Percentiles rank a stretch among this genome's conserved stretches.
Evolutionary conservation across 2,113 vertebrate species (phyloP).

Genomic region (Apistogramma diplotaenia): DNA sequence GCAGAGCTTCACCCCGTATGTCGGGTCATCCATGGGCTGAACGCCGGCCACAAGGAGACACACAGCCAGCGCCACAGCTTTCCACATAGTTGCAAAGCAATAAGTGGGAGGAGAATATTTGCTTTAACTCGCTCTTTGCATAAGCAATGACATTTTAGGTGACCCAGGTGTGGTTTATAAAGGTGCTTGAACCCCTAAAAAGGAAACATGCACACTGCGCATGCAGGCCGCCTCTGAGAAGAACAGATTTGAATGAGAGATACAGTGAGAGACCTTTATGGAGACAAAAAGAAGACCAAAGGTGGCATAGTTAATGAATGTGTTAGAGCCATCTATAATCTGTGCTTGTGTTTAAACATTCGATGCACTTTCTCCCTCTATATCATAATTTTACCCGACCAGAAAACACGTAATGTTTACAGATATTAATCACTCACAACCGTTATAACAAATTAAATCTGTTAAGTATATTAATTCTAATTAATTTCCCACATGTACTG

Average conservation of each 20-base stretch:
- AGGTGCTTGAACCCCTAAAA: slow-evolving; percentile 36
- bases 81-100: slow-evolving; percentile 68
- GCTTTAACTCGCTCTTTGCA: slow-evolving; percentile 22
- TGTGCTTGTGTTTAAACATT: slow-evolving; percentile 30
- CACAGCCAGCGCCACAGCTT: slow-evolving; percentile 57
- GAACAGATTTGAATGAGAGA: slow-evolving; percentile 62
- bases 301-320: slow-evolving; percentile 61
- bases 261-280: slow-evolving; percentile 75
- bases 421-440: background rate
- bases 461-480: background rate
- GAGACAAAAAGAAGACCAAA: slow-evolving; percentile 72
- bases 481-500: background rate
- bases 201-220: slow-evolving; percentile 22
- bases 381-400: slow-evolving; percentile 1
- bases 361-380: background rate
- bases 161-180: slow-evolving; percentile 70
- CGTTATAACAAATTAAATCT: background rate
- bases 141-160: slow-evolving; percentile 43
- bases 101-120: background rate
- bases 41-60: slow-evolving; percentile 75
- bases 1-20: slow-evolving; percentile 84
- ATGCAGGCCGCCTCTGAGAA: slow-evolving; percentile 17
- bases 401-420: background rate
- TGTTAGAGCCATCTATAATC: slow-evolving; percentile 25
- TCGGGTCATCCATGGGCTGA: slow-evolving; percentile 62